A percentile compares a stretch with the other conserved stretches of the same genome.
Evolutionary conservation across 2,797 vertebrate species (phyloP).

Genomic region (Novumbra hubbsi): DNA sequence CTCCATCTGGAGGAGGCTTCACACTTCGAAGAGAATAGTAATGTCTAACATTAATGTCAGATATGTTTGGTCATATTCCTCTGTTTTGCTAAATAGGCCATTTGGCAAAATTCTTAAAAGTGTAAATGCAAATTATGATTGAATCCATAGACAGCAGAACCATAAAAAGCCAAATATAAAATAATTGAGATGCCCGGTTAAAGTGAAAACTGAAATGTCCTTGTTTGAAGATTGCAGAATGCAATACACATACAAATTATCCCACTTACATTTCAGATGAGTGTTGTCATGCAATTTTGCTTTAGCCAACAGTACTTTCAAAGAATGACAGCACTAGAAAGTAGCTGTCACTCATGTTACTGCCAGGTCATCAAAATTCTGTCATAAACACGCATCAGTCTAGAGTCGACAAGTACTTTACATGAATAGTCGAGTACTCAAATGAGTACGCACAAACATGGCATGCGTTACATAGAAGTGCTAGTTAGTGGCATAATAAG

Average conservation of each 20-base stretch:
- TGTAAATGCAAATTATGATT: not conserved
- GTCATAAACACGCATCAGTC: not conserved
- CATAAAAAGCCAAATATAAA: not conserved
- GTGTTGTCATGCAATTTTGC: not conserved
- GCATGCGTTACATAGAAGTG: too few relatives aligned
- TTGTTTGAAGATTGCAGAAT: not conserved
- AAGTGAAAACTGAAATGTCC: not conserved
- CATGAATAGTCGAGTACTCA: not conserved
- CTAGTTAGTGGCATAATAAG: too few relatives aligned
- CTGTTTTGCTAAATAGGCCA: not conserved
- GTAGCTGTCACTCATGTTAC: not conserved
- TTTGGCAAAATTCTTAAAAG: not conserved
- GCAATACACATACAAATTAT: not conserved
- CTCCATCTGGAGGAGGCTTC: slow-evolving; percentile 74
- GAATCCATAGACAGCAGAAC: not conserved
- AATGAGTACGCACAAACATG: too few relatives aligned
- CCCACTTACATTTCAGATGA: not conserved
- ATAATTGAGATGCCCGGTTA: not conserved
- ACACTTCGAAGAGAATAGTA: slow-evolving; percentile 54
- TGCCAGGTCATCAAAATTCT: not conserved
- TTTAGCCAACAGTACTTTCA: not conserved
- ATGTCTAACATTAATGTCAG: not conserved
- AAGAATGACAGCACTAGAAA: not conserved
- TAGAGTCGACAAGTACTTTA: not conserved
- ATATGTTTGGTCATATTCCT: not conserved